Conservation (phyloP, 2,888 invertebrate species). For the Meandrusa payeni region DNA sequence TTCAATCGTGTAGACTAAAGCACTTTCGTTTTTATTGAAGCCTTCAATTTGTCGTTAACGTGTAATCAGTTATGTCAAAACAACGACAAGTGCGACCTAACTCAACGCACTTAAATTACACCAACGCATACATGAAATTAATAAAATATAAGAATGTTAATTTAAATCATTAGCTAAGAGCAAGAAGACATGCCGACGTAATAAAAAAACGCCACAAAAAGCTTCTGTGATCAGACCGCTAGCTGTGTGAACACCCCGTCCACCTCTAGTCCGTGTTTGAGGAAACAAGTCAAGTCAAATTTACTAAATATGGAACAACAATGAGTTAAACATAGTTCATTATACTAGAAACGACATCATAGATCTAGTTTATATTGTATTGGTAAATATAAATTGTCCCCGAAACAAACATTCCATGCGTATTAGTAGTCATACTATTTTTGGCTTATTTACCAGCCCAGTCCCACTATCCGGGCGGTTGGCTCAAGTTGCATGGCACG, state of each 20-base stretch:
- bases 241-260: slow-evolving; percentile 47
- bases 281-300: slow-evolving; percentile 65
- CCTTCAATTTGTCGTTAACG: slow-evolving; percentile 10
- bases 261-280: slow-evolving; percentile 56
- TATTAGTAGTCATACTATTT: no score
- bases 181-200: slow-evolving; percentile 58
- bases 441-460: no score
- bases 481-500: no score
- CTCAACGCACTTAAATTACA: slow-evolving; percentile 40
- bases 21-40: background rate
- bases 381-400: no score
- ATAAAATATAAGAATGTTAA: slow-evolving; percentile 73
- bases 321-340: slow-evolving; percentile 28
- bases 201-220: slow-evolving; percentile 49
- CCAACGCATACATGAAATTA: slow-evolving; percentile 49
- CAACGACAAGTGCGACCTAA: slow-evolving; percentile 50
- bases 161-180: slow-evolving; percentile 74
- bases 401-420: no score
- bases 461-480: no score
- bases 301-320: slow-evolving; percentile 65
- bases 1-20: no score
- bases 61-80: slow-evolving; percentile 52
- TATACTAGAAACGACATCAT: slow-evolving; percentile 23
- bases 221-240: slow-evolving; percentile 65
- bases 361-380: no score